Evolutionary conservation across 1,140 invertebrate species (phyloP).

Genomic region (Pomacea maculata): DNA sequence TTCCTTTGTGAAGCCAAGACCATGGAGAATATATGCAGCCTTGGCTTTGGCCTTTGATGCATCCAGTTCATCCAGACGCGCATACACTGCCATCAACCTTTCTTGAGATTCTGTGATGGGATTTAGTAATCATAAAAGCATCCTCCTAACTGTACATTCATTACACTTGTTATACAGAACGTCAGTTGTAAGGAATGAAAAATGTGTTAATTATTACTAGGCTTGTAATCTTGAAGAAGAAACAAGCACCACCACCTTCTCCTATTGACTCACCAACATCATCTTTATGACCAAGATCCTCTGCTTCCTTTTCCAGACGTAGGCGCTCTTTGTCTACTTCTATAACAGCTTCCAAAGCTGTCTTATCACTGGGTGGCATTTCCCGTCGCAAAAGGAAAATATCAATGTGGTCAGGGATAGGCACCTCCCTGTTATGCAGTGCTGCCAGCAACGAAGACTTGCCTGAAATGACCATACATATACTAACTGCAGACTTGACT

Average conservation of each 20-base stretch:
- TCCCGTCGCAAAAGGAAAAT: slow-evolving; percentile 97
- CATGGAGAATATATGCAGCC: slow-evolving; percentile 93
- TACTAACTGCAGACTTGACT: neutral
- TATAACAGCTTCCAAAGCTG: slow-evolving; percentile 95
- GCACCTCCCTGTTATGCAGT: slow-evolving; percentile 92
- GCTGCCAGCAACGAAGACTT: slow-evolving; percentile 94
- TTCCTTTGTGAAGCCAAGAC: slow-evolving; percentile 93
- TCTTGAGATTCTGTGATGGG: slow-evolving; percentile 83
- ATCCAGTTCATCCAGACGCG: slow-evolving; percentile 95
- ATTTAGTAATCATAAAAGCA: slow-evolving; percentile 1
- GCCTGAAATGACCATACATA: slow-evolving; percentile 66
- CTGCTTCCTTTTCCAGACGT: slow-evolving; percentile 90
- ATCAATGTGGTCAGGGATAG: slow-evolving; percentile 96
- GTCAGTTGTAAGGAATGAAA: neutral
- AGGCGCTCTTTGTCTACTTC: slow-evolving; percentile 96
- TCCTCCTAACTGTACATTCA: neutral
- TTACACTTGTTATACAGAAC: neutral
- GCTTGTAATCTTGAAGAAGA: neutral
- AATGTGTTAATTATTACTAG: neutral
- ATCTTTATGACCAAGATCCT: slow-evolving; percentile 84
- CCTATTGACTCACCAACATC: slow-evolving; percentile 77
- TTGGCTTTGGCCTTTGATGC: slow-evolving; percentile 94
- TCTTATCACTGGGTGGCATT: slow-evolving; percentile 91
- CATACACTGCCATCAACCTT: slow-evolving; percentile 97
- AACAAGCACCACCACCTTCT: no score